Evolutionary conservation across 2,113 vertebrate genomes (phyloP).

Genomic region (Ranitomeya imitator): DNA sequence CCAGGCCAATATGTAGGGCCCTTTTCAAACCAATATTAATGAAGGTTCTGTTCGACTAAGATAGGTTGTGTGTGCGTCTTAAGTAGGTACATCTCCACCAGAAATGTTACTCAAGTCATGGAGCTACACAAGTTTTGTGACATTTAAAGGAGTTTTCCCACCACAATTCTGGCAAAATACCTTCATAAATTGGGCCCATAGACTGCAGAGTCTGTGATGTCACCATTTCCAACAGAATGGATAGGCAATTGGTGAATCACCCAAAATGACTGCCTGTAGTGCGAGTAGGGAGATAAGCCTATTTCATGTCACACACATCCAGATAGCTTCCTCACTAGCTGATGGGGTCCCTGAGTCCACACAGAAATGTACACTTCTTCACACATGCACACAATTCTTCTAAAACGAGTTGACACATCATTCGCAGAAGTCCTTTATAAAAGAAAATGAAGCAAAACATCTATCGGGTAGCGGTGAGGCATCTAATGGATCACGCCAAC

Average conservation of each 20-base stretch:
- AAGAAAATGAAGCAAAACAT: constrained; percentile 4
- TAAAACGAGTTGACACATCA: background rate
- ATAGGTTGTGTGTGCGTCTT: no score
- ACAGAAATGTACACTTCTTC: constrained; percentile 8
- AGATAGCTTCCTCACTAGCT: constrained; percentile 19
- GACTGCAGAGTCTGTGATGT: background rate
- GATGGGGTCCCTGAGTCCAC: constrained; percentile 54
- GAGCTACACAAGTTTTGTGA: no score
- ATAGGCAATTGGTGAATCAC: background rate
- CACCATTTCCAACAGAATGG: background rate
- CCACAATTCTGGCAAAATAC: no score
- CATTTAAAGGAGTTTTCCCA: no score
- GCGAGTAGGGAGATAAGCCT: background rate
- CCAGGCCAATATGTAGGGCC: background rate
- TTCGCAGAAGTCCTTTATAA: background rate
- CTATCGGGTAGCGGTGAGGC: constrained; percentile 6
- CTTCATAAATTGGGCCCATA: background rate
- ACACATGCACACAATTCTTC: constrained; percentile 18
- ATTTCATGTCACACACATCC: constrained; percentile 6
- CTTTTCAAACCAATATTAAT: no score
- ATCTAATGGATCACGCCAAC: constrained; percentile 9
- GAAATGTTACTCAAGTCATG: no score
- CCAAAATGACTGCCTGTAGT: constrained; percentile 8
- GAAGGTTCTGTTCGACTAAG: no score
- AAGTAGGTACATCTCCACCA: no score